A percentile compares a stretch with the other conserved stretches of the same genome.
Conservation (phyloP, 92 coral and sea anemone species). For the Epizoanthus rinbou region DNA sequence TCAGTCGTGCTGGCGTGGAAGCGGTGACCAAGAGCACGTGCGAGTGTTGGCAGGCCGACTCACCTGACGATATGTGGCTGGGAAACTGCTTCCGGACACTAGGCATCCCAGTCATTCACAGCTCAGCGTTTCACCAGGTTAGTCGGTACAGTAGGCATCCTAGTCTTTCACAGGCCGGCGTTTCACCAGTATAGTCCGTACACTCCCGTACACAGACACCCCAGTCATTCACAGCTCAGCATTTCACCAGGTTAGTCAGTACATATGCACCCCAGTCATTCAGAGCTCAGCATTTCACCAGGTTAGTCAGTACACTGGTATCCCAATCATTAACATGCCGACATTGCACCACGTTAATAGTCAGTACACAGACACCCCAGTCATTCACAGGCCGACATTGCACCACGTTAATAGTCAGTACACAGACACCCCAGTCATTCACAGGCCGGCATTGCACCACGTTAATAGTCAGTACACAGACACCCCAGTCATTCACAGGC, state of each 20-base stretch:
- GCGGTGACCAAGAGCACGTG: constrained; percentile 2
- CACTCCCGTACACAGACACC: constrained; percentile 36
- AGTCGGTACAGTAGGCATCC: neutral
- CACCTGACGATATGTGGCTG: constrained; percentile 98
- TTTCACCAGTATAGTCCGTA: neutral
- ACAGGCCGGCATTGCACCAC: constrained; percentile 89
- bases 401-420: constrained; percentile 82
- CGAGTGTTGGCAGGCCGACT: constrained; percentile 76
- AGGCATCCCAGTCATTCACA: constrained; percentile 79
- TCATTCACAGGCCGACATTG: constrained; percentile 79
- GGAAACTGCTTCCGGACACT: constrained; percentile 89
- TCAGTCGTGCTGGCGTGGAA: constrained; percentile 83
- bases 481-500: neutral
- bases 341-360: neutral
- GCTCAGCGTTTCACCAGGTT: constrained; percentile 94
- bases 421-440: constrained; percentile 61
- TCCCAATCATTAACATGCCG: neutral
- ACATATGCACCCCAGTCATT: constrained; percentile 56
- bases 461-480: constrained; percentile 31
- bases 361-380: constrained; percentile 56
- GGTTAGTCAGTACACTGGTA: constrained; percentile 37
- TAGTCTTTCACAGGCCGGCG: neutral
- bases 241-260: constrained; percentile 85
- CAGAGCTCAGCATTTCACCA: constrained; percentile 90
- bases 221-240: constrained; percentile 77